Evolutionary conservation across 2,888 invertebrate species (phyloP), one percentile per base, ranked within the genome.

Genomic region (Ochropleura plecta): DNA sequence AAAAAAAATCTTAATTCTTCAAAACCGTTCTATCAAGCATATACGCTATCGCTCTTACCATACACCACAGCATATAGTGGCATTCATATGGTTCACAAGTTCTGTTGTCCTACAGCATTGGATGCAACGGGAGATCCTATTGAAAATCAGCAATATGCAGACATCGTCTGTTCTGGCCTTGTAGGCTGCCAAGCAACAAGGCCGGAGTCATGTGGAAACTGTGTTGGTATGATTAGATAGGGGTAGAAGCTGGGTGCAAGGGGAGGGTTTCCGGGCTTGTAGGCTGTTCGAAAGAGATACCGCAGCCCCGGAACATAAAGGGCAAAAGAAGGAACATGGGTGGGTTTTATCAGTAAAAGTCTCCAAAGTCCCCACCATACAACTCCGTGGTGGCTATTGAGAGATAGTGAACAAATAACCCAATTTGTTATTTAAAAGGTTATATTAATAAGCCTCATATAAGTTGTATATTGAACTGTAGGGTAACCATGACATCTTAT

Each of bases 71-170:
- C 3, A 0, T 40, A 74, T 48, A 70, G 63, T 71, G 51, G 72
- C 42, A 70, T 55, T 70, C n/a, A 44, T n/a, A 70, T 70, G 63
- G 76, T 64, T 73, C 76, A 64, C 63, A 64, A 60, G 64, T 44
- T 70, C 70, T 73, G 73, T 74, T 78, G 73, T 82, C 57, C 40
- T 69, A 53, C 59, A 53, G 66, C 63, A 81, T 70, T 73, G 72
- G 66, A 68, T 73, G 64, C 72, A 64, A 68, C 70, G 67, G n/a
- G 60, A 68, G 68, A 76, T 70, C 72, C 85, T 49, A 81, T 82
- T 81, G 82, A 81, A 82, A 82, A 82, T 82, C 82, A 70, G 57
- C 63, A 57, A 65, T 72, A 72, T 70, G 70, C 70, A 20, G 65
- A 20, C 67, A 10, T 81, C 8, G 51, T 46, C 46, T 53, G 44